Conservation (phyloP, 2,797 vertebrate species). For the Steatocranus sp. region DNA sequence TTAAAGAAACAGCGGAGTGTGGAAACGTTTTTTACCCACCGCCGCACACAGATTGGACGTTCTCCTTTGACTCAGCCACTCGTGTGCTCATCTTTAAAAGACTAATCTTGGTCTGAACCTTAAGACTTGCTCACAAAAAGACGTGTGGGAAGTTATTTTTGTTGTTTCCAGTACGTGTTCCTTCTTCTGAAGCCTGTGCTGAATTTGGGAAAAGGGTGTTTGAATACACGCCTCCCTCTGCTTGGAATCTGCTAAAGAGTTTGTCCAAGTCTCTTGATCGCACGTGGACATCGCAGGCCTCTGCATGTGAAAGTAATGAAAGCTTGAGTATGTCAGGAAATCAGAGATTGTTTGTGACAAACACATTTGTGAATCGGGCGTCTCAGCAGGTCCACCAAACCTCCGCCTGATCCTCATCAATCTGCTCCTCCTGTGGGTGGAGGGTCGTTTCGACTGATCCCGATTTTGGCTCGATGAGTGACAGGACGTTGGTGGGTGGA, state of each 20-base stretch:
- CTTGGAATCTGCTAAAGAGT: background rate
- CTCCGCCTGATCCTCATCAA: background rate
- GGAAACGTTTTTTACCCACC: background rate
- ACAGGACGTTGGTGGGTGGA: background rate
- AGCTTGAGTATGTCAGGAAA: rapidly evolving
- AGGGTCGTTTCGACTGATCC: background rate
- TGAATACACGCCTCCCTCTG: background rate
- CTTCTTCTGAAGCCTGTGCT: background rate
- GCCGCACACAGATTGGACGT: background rate
- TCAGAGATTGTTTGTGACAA: background rate
- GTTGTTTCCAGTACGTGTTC: background rate
- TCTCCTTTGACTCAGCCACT: background rate
- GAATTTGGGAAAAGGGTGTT: background rate
- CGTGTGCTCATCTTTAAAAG: background rate
- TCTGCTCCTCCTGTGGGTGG: background rate
- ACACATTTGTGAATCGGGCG: background rate
- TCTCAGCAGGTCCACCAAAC: background rate
- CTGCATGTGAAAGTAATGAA: background rate
- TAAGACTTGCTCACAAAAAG: background rate
- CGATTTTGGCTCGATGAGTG: background rate
- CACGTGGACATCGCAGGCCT: background rate
- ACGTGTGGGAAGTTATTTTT: background rate
- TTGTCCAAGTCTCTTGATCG: rapidly evolving
- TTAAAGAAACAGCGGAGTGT: background rate
- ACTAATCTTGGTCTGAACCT: background rate